These are phyloP conservation scores for Drosophila sproati DNA, from an alignment of 1,140 invertebrate genomes.

Conservation along the genomic window DNA sequence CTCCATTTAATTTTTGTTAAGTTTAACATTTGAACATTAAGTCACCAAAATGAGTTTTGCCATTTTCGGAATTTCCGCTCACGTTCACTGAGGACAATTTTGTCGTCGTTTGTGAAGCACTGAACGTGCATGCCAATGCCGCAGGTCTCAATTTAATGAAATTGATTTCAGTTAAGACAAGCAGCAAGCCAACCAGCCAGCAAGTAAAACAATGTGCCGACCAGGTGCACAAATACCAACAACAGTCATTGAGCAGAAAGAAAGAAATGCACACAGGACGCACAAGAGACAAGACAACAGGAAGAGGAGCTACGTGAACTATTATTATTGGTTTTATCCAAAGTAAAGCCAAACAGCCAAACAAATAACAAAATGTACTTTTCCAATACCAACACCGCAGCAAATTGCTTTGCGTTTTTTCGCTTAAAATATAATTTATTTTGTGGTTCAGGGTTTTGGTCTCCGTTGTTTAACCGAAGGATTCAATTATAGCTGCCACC, in stretches of 20 bases:
- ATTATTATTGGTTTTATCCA: background rate
- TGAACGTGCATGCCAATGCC: conserved; percentile 52
- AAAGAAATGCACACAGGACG: conserved; percentile 14
- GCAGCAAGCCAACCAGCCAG: conserved; percentile 11
- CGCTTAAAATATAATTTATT: conserved; percentile 70
- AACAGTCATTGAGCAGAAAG: conserved; percentile 26
- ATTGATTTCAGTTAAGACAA: conserved; percentile 60
- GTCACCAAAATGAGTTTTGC: conserved; percentile 23
- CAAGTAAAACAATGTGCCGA: conserved; percentile 55
- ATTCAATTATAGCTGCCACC: conserved; percentile 73
- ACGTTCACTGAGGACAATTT: conserved; percentile 39
- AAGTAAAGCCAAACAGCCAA: background rate
- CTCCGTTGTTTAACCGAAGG: conserved; percentile 48
- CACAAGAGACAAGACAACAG: conserved; percentile 11
- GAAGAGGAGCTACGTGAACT: conserved; percentile 1
- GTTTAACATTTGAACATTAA: conserved; percentile 20
- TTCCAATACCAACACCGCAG: conserved; percentile 24
- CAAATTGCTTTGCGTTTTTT: conserved; percentile 60
- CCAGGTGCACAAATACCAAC: conserved; percentile 24
- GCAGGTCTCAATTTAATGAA: conserved; percentile 59
- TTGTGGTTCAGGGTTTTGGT: conserved; percentile 29
- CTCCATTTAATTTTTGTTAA: conserved; percentile 2
- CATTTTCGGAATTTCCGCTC: conserved; percentile 35
- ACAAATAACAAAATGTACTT: conserved; percentile 34
- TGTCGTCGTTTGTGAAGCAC: conserved; percentile 25